phyloP scores from a whole-genome alignment of 1,140 invertebrate species.

The Drosophila suzukii region DNA sequence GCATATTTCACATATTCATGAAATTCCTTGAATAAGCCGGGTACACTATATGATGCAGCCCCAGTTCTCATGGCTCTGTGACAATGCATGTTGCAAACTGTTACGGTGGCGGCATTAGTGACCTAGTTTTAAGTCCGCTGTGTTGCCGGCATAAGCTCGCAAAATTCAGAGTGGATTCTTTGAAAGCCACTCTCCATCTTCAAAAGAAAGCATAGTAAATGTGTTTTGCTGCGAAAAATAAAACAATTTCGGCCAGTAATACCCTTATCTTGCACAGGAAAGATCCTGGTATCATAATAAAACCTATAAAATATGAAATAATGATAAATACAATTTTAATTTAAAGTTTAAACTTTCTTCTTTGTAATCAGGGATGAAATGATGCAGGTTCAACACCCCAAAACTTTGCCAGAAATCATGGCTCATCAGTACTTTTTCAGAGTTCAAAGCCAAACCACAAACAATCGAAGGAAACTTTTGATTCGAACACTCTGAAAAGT shows the following conservation, averaged over 20 bases:
- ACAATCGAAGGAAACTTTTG: background rate
- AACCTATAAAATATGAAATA: too few species aligned
- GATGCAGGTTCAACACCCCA: background rate
- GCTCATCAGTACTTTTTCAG: background rate
- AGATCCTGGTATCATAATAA: too few species aligned
- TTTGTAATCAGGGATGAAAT: background rate
- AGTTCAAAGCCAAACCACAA: background rate
- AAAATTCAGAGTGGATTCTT: background rate
- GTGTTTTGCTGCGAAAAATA: background rate
- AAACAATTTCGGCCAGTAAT: background rate
- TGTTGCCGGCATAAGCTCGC: background rate
- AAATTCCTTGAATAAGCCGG: background rate
- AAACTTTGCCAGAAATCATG: background rate
- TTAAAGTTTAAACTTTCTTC: background rate
- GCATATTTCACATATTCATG: slow-evolving; percentile 8
- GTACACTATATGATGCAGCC: background rate
- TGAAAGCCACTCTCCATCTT: slow-evolving; percentile 5
- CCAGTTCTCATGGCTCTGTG: background rate
- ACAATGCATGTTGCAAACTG: slow-evolving; percentile 8
- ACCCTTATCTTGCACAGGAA: background rate
- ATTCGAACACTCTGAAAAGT: background rate
- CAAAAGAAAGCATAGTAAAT: slow-evolving; percentile 1
- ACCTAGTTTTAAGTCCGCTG: slow-evolving; percentile 2
- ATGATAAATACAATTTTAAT: too few species aligned
- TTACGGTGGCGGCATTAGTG: slow-evolving; percentile 8